Conservation (phyloP, 2,113 vertebrate species). For the zebrafish (Danio rerio) region DNA sequence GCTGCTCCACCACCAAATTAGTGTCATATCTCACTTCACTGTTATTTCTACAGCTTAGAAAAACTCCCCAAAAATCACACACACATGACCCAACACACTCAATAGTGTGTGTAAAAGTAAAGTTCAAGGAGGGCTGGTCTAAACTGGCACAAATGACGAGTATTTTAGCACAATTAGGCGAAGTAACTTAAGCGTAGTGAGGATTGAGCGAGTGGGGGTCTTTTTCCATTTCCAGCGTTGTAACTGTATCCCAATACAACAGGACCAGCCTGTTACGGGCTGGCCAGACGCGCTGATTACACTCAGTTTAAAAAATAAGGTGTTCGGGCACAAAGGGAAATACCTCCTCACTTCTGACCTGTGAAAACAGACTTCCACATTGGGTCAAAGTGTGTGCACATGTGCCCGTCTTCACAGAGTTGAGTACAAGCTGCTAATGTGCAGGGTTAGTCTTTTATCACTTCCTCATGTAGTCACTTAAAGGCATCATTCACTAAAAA, state of each 20-base stretch:
- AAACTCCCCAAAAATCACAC: constrained; percentile 31
- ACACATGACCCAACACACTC: background rate
- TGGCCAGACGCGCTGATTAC: constrained; percentile 51
- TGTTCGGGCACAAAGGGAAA: constrained; percentile 33
- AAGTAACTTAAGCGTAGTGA: constrained; percentile 50
- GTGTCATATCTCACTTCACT: constrained; percentile 51
- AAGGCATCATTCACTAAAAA: background rate
- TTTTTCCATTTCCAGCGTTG: constrained; percentile 43
- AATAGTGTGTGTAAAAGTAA: constrained; percentile 18
- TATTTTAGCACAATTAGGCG: constrained; percentile 68
- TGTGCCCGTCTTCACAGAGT: background rate
- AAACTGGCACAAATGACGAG: constrained; percentile 59
- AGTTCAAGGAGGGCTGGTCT: constrained; percentile 43
- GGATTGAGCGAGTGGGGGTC: constrained; percentile 45
- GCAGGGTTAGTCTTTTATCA: background rate
- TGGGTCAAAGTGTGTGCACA: constrained; percentile 20
- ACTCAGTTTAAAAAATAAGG: constrained; percentile 24
- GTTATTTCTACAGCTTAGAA: constrained; percentile 47
- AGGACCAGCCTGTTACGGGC: constrained; percentile 27
- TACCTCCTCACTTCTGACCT: constrained; percentile 33
- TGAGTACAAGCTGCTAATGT: background rate
- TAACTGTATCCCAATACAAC: constrained; percentile 37
- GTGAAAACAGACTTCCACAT: constrained; percentile 39
- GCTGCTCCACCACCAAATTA: constrained; percentile 41
- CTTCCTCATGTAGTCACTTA: background rate